Base-by-base conservation (phyloP, 1,140 invertebrate genomes). In the Venustaconcha ellipsiformis region DNA sequence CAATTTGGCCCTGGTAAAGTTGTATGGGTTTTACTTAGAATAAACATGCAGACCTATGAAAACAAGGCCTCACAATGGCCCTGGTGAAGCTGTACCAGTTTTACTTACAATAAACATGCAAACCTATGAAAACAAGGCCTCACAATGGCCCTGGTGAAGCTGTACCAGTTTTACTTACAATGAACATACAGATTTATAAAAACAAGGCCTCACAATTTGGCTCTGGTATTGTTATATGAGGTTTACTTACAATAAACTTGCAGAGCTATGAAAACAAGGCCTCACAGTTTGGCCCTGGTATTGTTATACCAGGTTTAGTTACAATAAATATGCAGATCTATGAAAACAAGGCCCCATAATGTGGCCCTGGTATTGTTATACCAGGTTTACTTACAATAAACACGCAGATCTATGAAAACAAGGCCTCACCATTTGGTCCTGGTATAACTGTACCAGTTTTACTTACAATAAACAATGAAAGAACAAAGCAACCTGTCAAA, bases 251-350 rank as follows among this genome's bases (percentile, higher is more conserved):
- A 30, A 30, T 48, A 48, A 48, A 48, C 37, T 6, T 48, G 37
- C 14, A 70, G 18, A 59, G 6, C 64, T 37, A 57, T 57, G 55
- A 67, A 76, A 88, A 88, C 6, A 88, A 67, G 58, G 81, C 70
- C 13, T 78, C 78, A 1, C 87, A 86, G 75, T 82, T 84, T 14
- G 87, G 86, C 14, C 84, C 86, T n/a, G 87, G 86, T 48, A 88
- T 86, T 59, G 67, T 64, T 30, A 82, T 56, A 23, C 81, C 83
- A 55, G 77, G 72, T 58, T 72, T 72, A 18, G 79, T 72, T 8
- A 82, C 62, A 11, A 83, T 67, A 74, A 80, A 88, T 55, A 87
- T 23, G 23, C 14, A 70, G 30, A 59, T 56, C 64, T 37, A 57
- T 57, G 55, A 67, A 76, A 88, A 88, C 6, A 88, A 67, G 58